phyloP scores from a whole-genome alignment of 2,888 invertebrate species.

The Drosophila aldrichi region DNA sequence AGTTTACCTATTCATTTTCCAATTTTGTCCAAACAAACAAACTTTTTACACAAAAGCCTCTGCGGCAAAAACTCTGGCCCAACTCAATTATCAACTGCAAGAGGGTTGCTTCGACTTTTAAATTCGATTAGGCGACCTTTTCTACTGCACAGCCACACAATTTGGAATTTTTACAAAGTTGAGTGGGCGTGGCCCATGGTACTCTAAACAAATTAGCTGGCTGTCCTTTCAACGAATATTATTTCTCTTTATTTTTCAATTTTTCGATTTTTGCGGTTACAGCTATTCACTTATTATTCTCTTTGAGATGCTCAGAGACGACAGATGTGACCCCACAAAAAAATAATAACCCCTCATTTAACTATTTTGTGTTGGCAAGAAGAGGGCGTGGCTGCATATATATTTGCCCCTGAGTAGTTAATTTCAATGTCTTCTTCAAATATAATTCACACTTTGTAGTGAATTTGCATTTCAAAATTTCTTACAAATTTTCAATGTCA shows the following conservation, averaged over 20 bases:
- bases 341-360: background rate
- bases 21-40: conserved; percentile 46
- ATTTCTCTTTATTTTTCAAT: background rate
- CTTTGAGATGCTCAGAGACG: conserved; percentile 8
- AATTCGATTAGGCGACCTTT: conserved; percentile 67
- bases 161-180: conserved; percentile 58
- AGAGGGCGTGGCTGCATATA: background rate
- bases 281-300: background rate
- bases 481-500: conserved; percentile 35
- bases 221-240: background rate
- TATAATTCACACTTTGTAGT: background rate
- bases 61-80: conserved; percentile 37
- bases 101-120: conserved; percentile 44
- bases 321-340: conserved; percentile 29
- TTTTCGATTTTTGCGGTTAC: conserved; percentile 34
- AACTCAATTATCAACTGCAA: conserved; percentile 56
- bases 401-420: too few relatives aligned
- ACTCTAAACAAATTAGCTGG: conserved; percentile 21
- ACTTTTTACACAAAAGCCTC: conserved; percentile 49
- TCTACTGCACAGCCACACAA: conserved; percentile 20
- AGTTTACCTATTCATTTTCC: conserved; percentile 57
- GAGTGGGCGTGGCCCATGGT: conserved; percentile 51
- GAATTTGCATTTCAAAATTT: conserved; percentile 4
- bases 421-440: background rate
- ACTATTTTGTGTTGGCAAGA: background rate